Evolutionary conservation across 2,797 vertebrate genomes (phyloP).

Genomic region (Coregonus sp.): DNA sequence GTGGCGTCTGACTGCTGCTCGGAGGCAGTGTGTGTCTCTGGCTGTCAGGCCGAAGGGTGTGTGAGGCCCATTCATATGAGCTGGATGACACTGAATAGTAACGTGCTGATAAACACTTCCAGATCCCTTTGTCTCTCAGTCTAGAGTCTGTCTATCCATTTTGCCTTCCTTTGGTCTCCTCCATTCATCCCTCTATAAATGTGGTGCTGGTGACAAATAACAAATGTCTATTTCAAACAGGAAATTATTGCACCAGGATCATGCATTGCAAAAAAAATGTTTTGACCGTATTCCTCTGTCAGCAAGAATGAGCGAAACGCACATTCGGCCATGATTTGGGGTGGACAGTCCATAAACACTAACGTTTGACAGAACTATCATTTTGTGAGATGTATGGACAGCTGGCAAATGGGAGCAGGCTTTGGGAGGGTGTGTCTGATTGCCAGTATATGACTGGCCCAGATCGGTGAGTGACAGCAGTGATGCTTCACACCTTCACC

Average conservation of each 20-base stretch:
- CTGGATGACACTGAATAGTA: background rate
- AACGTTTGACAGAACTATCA: background rate
- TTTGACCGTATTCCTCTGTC: background rate
- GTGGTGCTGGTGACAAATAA: background rate
- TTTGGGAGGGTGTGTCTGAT: background rate
- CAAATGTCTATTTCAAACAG: background rate
- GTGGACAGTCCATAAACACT: too few species aligned
- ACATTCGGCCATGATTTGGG: too few species aligned
- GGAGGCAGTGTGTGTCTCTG: background rate
- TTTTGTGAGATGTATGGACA: background rate
- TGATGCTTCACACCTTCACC: conserved; percentile 12
- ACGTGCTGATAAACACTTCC: background rate
- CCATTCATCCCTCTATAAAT: background rate
- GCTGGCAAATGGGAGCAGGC: background rate
- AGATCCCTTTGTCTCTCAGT: background rate
- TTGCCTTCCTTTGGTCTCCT: conserved; percentile 3
- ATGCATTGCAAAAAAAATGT: background rate
- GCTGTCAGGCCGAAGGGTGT: background rate
- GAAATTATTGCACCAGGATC: background rate
- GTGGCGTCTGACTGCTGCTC: conserved; percentile 6
- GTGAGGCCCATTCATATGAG: conserved; percentile 1
- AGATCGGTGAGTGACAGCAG: background rate
- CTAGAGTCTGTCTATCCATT: background rate
- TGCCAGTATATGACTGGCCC: conserved; percentile 3
- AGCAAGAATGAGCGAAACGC: background rate